Base-by-base conservation (phyloP, 2,888 invertebrate species). In the Aphidoletes aphidimyza region DNA sequence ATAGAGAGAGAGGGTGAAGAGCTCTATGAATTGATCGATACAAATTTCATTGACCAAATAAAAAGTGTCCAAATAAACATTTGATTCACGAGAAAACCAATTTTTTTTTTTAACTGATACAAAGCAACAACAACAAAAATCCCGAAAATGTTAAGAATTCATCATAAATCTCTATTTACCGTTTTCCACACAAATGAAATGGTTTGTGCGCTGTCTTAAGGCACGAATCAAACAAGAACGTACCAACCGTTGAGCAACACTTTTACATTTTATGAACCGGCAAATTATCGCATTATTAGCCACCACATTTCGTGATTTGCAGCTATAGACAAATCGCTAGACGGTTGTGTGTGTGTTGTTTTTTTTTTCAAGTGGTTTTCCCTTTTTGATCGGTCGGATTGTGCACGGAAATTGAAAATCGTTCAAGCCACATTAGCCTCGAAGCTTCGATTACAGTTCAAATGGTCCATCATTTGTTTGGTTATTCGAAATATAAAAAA, bases 261-360 rank as follows among this genome's bases (percentile, higher is more conserved):
- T 69, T 69, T 69, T 30, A 30, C 34, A 34, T 69, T 30, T 69
- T 69, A 69, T 69, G 30, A 69, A 34, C 69, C 34, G 30, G 69
- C 30, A 30, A 69, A 69, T 69, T 69, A 69, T 69, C 34, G 69
- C 69, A 69, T 69, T 69, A 69, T 69, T 69, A 69, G 34, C 11
- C 69, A 69, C 19, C 34, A 69, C 30, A 69, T 30, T 69, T 69
- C 69, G 69, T 69, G 69, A 69, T 69, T 30, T 30, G 11, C 30
- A 26, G 34, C 26, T 30, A 69, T 34, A 69, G 69, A 34, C 69
- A 69, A 34, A 69, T 47, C 2, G 17, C 6, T 14, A 47, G 17
- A 47, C 30, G 22, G 30, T 69, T 69, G 14, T 30, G n/a, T 30
- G 5, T 14, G 8, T 5, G 3, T 3, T 69, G 26, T 14, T 30